phyloP scores from a whole-genome alignment of 2,888 invertebrate genomes.

The Caenorhabditis virilis region DNA sequence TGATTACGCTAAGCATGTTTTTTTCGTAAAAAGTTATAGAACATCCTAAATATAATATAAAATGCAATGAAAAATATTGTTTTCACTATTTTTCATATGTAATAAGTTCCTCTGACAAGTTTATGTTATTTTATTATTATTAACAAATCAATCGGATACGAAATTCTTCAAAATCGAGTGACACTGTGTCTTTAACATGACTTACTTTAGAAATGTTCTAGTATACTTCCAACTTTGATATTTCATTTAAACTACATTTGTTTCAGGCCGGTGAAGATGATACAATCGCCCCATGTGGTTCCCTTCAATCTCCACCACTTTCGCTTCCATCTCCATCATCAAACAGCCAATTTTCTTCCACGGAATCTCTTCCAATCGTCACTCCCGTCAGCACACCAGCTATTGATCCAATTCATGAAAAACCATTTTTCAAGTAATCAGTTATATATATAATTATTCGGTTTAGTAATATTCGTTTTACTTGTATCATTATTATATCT shows the following conservation, averaged over 20 bases:
- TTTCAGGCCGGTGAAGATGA: constrained; percentile 28
- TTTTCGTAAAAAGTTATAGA: neutral
- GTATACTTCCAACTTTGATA: too few species aligned
- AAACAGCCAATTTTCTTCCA: constrained; percentile 30
- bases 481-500: neutral
- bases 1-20: too few species aligned
- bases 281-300: constrained; percentile 18
- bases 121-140: too few species aligned
- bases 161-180: too few species aligned
- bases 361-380: constrained; percentile 43
- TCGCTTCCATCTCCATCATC: constrained; percentile 12
- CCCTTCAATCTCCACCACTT: constrained; percentile 19
- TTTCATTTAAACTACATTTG: too few species aligned
- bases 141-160: too few species aligned
- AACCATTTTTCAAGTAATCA: constrained; percentile 5
- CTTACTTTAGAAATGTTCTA: too few species aligned
- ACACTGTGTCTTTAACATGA: too few species aligned
- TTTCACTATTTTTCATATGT: too few species aligned
- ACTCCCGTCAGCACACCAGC: constrained; percentile 47
- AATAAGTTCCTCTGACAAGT: neutral
- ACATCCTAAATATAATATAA: too few species aligned
- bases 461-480: neutral
- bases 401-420: constrained; percentile 3
- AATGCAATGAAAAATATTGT: neutral
- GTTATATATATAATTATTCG: neutral